Evolutionary conservation across 2,113 vertebrate genomes (phyloP), one percentile per base, ranked within the genome.

Genomic region (Uria lomvia): DNA sequence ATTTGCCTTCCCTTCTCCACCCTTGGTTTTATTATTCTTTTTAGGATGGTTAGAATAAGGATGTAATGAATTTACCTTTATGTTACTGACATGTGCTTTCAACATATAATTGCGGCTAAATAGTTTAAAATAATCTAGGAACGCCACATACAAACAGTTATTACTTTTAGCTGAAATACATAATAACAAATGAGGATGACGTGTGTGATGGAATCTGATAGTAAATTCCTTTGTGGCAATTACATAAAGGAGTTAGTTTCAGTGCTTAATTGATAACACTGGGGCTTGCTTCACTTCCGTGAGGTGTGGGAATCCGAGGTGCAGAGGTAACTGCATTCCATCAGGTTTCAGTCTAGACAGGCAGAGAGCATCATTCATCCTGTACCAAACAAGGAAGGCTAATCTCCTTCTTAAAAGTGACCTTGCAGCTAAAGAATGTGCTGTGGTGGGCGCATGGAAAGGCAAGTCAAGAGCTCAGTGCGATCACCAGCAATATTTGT

Each of bases 321-420:
- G 75, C 86, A 92, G 78, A 94, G 95, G 86, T 90, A 86, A 56
- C 92, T 80, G 88, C 94, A 94, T 97, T 97, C 92, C 94, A 87
- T 74, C 76, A 5, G 13, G 79, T 86, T 87, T 91, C 91, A 80
- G 95, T 95, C 95, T 97, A 95, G 94, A 96, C 90, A 95, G 87
- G 86, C 86, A 74, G 8, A 74, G 93, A 95, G 87, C 96, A 91
- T 96, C 86, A 17, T 92, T 91, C 75, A 56, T 92, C 60, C 86
- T n/a, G 42, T 8, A 94, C 84, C 76, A 91, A 94, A 96, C 92
- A 96, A 67, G 91, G 94, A 68, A 77, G 58, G 73, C 80, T 92
- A 43, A 84, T 94, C 77, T 87, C 73, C 79, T 60, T 58, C 74
- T 84, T 27, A 56, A 52, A 91, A 94, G 93, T 87, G 94, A 96